Percentiles rank a stretch among this genome's conserved stretches.
Evolutionary conservation across 2,888 invertebrate species (phyloP).

Genomic region (Strigamia crassipes): DNA sequence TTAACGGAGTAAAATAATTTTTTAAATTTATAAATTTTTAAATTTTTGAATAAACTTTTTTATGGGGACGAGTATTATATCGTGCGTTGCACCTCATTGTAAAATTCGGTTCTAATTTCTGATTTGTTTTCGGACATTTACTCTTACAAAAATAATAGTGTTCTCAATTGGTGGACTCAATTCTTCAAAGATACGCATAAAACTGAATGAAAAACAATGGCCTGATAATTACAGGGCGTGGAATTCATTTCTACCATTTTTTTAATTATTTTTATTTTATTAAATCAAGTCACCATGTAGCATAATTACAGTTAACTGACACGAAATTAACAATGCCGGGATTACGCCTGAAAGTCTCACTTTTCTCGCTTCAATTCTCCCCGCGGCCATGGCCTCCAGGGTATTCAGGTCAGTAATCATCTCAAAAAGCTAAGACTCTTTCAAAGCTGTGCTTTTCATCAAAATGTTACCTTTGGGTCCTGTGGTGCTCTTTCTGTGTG

Average conservation of each 20-base stretch:
- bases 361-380: constrained; percentile 13
- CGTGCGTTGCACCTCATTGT: not conserved
- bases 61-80: not conserved
- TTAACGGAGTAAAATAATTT: too few relatives aligned
- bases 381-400: constrained; percentile 16
- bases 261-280: not conserved
- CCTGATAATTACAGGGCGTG: not conserved
- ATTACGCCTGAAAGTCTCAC: constrained; percentile 22
- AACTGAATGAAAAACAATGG: constrained; percentile 5
- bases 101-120: not conserved
- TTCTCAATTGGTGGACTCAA: constrained; percentile 1
- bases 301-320: not conserved
- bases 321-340: not conserved
- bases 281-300: not conserved
- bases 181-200: not conserved
- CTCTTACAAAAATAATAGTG: not conserved
- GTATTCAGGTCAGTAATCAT: constrained; percentile 24
- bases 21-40: not conserved
- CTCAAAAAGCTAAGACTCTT: constrained; percentile 1
- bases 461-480: constrained; percentile 7
- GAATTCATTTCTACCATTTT: not conserved
- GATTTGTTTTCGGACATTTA: not conserved
- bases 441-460: not conserved
- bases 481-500: not conserved
- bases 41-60: too few relatives aligned